These are phyloP conservation scores for Arrhopalites spinosus DNA, from an alignment of 2,888 invertebrate species.

Conservation along the genomic window DNA sequence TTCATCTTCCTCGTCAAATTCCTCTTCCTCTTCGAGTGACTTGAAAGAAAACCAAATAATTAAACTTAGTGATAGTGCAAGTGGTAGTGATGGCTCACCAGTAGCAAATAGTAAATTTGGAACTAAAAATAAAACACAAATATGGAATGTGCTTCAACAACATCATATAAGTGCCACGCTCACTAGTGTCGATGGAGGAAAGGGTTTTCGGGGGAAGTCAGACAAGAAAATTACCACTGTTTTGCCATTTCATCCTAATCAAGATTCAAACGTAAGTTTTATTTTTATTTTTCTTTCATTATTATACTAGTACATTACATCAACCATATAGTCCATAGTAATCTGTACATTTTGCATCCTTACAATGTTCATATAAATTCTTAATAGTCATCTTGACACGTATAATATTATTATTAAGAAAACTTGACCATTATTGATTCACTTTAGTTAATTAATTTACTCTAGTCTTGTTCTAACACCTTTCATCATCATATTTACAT, in stretches of 20 bases:
- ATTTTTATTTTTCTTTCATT: not conserved
- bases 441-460: too few relatives aligned
- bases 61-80: constrained; percentile 18
- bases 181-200: constrained; percentile 41
- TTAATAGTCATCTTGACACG: not conserved
- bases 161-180: constrained; percentile 33
- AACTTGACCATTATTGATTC: too few relatives aligned
- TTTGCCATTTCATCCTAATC: constrained; percentile 55
- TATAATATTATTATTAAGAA: too few relatives aligned
- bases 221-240: constrained; percentile 53
- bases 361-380: not conserved
- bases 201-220: constrained; percentile 38
- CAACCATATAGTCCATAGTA: not conserved
- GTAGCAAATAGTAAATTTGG: constrained; percentile 39
- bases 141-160: constrained; percentile 55
- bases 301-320: not conserved
- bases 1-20: constrained; percentile 30
- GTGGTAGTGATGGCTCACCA: constrained; percentile 35
- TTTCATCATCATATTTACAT: too few relatives aligned
- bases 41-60: constrained; percentile 36
- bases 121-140: constrained; percentile 52
- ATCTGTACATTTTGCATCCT: not conserved
- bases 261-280: constrained; percentile 53
- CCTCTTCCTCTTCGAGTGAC: constrained; percentile 35
- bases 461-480: too few relatives aligned